Percentiles rank a stretch among this genome's conserved stretches.
phyloP scores from a whole-genome alignment of 2,888 invertebrate genomes.

The Synanthedon tipuliformis region DNA sequence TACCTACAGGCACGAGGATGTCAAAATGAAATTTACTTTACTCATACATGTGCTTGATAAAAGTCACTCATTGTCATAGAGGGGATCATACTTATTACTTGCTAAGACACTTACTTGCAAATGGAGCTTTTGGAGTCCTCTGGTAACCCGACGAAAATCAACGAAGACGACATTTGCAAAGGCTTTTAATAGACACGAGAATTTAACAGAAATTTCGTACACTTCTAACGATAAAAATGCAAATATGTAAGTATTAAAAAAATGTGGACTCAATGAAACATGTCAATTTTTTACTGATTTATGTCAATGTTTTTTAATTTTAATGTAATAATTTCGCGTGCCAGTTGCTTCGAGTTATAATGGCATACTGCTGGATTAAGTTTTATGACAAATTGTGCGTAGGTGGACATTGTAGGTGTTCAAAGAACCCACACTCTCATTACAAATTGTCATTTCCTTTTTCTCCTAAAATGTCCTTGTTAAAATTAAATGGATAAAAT shows the following conservation, averaged over 20 bases:
- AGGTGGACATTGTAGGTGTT: slow-evolving; percentile 49
- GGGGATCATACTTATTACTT: background rate
- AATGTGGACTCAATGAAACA: slow-evolving; percentile 8
- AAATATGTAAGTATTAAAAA: background rate
- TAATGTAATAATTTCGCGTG: slow-evolving; percentile 13
- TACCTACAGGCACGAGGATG: too few relatives aligned
- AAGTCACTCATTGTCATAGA: too few relatives aligned
- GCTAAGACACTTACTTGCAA: slow-evolving; percentile 50
- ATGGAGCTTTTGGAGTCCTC: slow-evolving; percentile 74
- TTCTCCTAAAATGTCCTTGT: slow-evolving; percentile 1
- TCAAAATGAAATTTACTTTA: too few relatives aligned
- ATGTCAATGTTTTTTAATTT: slow-evolving; percentile 13
- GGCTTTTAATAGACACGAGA: slow-evolving; percentile 19
- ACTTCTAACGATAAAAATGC: background rate
- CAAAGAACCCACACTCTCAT: slow-evolving; percentile 24
- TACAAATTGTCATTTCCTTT: slow-evolving; percentile 33
- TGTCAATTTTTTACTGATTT: slow-evolving; percentile 10
- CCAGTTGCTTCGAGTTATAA: slow-evolving; percentile 37
- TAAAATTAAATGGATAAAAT: background rate
- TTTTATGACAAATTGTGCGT: slow-evolving; percentile 44
- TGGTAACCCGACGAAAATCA: slow-evolving; percentile 69
- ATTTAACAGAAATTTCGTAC: slow-evolving; percentile 22
- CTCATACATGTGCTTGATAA: too few relatives aligned
- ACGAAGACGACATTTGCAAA: slow-evolving; percentile 72
- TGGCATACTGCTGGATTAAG: slow-evolving; percentile 34